Evolutionary conservation across 2,888 invertebrate genomes (phyloP), one percentile per base, ranked within the genome.

Genomic region (Lathronympha strigana): DNA sequence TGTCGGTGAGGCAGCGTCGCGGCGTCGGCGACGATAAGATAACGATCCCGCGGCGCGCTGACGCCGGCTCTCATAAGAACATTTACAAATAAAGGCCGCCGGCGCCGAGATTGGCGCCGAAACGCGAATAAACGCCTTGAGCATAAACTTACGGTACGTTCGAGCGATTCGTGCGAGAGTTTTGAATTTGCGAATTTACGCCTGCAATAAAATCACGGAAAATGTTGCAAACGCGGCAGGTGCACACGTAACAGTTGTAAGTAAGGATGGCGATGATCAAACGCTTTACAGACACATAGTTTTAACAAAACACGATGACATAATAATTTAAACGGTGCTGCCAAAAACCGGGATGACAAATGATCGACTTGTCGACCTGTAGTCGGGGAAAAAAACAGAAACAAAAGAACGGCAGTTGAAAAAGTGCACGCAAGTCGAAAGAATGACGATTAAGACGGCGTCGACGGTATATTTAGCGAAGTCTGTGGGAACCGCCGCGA

Each of bases 51-150:
- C 68, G 62, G 47, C 45, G 49, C 53, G 66, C 54, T 68, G 67
- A 61, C 61, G 78, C 75, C 78, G 77, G 69, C 76, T 77, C 79
- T 76, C 79, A 80, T 81, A 82, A 85, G 84, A 86, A 86, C 83
- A 80, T 84, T 84, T 78, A 83, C 81, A 82, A 86, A 84, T 82
- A 84, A 78, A 83, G 82, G 80, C 80, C 80, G 80, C 68, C 77
- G 70, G 47, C 63, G 74, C 73, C 74, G 77, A 76, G 79, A 78
- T 78, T 79, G 81, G 80, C 80, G 79, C 81, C 80, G 77, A 73
- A 74, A 73, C 73, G 77, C 77, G 76, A 76, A 74, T 71, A 73
- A 75, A 72, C 74, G 77, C 75, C 77, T 70, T 71, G 69, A 71
- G 75, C 78, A 76, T 74, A 77, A 71, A 74, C 76, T 51, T 58